Evolutionary conservation across 2,888 invertebrate species (phyloP), one percentile per base, ranked within the genome.

Genomic region (Poecilus cupreus): DNA sequence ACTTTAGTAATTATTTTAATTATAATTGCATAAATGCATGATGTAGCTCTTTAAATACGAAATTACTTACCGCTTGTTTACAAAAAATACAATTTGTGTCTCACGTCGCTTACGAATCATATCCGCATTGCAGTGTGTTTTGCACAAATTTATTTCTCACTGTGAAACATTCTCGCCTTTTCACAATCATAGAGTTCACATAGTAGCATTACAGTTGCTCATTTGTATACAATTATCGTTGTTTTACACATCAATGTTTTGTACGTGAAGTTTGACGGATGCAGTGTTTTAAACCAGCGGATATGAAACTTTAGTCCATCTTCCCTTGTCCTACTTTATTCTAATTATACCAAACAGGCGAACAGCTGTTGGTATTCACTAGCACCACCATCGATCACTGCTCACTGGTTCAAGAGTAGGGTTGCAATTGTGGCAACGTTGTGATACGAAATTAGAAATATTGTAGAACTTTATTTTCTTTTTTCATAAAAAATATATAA

Each of bases 51-150:
- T 39, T 1, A 68, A 37, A 37, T 20, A 18, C 11, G 10, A 37
- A 24, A 24, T 60, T 24, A 54, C 76, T 54, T 76, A 76, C 76
- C 76, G 76, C 57, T 76, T 76, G 51, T 76, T 51, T 57, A 76
- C 54, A 37, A 76, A 51, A 54, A 76, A 75, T 54, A 57, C 51
- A 54, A 76, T 76, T 75, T 37, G 49, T 54, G 37, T 76, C 24
- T 76, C 72, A 26, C 76, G 57, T 57, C 76, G 51, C 20, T 37
- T 76, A 76, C 76, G 57, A 72, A 72, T 72, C 76, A 76, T 76
- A 57, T 76, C 76, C 57, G 76, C 54, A 54, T 51, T 76, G 76
- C 76, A 76, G 51, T 57, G 18, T 57, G 22, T 43, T 72, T 43
- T 13, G 24, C 46, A 39, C 64, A 60, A 43, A 39, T 72, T 43